Evolutionary conservation across 2,797 vertebrate species (phyloP), one percentile per base, ranked within the genome.

Genomic region (Enteromius fasciolatus): DNA sequence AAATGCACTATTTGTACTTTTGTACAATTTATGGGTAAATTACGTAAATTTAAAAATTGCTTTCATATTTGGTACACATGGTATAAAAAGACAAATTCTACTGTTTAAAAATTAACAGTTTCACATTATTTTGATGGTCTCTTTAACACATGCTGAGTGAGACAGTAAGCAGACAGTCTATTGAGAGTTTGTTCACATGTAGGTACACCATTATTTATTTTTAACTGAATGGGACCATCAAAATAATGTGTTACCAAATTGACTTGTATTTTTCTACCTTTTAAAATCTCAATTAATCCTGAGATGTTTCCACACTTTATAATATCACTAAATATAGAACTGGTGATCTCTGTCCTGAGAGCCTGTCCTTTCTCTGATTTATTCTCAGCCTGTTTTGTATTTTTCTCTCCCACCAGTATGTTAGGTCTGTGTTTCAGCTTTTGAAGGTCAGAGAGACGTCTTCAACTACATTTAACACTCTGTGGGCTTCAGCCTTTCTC

Each of bases 261-360:
- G 6, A 15, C 14, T 17, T 3, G 28, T 28, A 15, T 31, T 28
- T 15, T 5, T 31, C 15, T 63, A 31, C 59, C 84, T 82, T 44
- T 79, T 89, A 85, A 86, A 87, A 88, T 90, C 86, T 85, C 84
- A 92, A 86, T 92, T 92, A 88, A 87, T 88, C 87, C 61, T 86
- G 85, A 90, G 83, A 89, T 88, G 85, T 90, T 90, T 88, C 89
- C 70, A 87, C 76, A 88, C 90, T 52, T 52, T 5, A 52, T 33
- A 91, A 92, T 91, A 90, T 83, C 87, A 84, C 25, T 90, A 92
- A 94, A 93, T 91, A 92, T 85, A 89, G 86, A 91, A 92, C 91
- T 92, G 87, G 91, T 91, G 90, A 92, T 91, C 90, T 89, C 86
- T 87, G 44, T 61, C 86, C 89, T 86, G 84, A 87, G 67, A 82